These are phyloP conservation scores for Morpho deidamia DNA, from an alignment of 2,888 invertebrate genomes.

Conservation along the genomic window DNA sequence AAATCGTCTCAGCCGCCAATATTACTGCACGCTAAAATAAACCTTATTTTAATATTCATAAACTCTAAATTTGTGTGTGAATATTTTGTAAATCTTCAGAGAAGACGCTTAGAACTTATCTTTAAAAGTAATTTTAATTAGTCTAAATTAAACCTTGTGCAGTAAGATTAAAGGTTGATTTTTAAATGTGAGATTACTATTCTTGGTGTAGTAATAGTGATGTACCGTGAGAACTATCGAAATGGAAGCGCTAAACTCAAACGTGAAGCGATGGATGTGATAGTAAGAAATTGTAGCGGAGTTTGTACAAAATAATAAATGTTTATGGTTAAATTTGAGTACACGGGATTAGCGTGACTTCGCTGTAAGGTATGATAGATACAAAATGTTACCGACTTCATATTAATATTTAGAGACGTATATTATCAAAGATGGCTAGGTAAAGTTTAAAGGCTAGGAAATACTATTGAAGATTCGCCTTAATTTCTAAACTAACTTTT, in stretches of 20 bases:
- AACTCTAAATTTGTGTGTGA: constrained; percentile 22
- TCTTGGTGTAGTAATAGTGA: constrained; percentile 46
- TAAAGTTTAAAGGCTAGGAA: no score
- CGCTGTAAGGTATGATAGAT: constrained; percentile 12
- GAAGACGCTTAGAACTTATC: constrained; percentile 42
- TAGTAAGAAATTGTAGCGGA: constrained; percentile 35
- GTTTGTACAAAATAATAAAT: constrained; percentile 30
- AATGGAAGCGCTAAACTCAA: constrained; percentile 52
- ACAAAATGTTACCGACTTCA: not conserved
- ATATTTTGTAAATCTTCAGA: constrained; percentile 43
- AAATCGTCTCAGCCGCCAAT: constrained; percentile 36
- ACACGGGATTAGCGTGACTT: constrained; percentile 18
- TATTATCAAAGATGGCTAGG: no score
- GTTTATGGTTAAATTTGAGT: constrained; percentile 22
- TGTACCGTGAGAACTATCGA: constrained; percentile 67
- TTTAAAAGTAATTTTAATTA: constrained; percentile 27
- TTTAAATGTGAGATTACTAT: constrained; percentile 34
- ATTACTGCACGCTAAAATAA: constrained; percentile 23
- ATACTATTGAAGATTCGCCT: no score
- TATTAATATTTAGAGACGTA: no score
- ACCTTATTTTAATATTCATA: constrained; percentile 12
- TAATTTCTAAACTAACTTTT: no score
- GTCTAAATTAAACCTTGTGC: constrained; percentile 21
- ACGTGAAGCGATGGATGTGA: constrained; percentile 54
- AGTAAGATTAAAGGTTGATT: constrained; percentile 28